phyloP scores from a whole-genome alignment of 2,797 vertebrate genomes.

The Hoplostethus mediterraneus region DNA sequence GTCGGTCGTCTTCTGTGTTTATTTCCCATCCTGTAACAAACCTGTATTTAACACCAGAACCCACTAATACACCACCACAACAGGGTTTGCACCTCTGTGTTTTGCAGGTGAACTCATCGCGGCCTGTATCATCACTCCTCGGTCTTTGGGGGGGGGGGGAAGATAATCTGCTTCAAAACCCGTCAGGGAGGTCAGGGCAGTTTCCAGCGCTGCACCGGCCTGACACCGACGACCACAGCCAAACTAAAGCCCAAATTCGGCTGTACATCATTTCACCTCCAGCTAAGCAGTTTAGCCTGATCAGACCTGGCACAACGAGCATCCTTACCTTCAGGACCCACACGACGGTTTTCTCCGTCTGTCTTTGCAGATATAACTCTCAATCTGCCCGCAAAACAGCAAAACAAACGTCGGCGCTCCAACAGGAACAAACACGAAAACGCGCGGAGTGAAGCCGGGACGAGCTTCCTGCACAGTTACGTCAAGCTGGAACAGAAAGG shows the following conservation, averaged over 20 bases:
- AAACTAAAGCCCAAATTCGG: conserved; percentile 64
- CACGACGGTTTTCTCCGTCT: conserved; percentile 65
- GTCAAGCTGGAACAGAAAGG: background rate
- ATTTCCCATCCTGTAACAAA: no score
- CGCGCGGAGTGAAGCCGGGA: conserved; percentile 25
- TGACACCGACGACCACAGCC: conserved; percentile 51
- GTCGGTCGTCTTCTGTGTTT: no score
- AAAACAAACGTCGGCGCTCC: conserved; percentile 29
- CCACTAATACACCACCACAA: no score
- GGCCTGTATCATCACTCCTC: background rate
- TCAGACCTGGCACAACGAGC: conserved; percentile 78
- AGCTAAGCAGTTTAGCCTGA: conserved; percentile 74
- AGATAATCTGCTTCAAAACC: conserved; percentile 24
- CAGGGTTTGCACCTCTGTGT: no score
- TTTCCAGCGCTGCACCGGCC: conserved; percentile 55
- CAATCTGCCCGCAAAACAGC: conserved; percentile 61
- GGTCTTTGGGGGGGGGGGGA: background rate
- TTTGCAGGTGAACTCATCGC: no score
- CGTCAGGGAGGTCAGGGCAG: conserved; percentile 38
- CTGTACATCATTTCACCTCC: conserved; percentile 58
- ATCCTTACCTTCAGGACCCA: conserved; percentile 74
- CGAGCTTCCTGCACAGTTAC: conserved; percentile 28
- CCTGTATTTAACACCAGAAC: no score
- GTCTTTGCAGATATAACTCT: conserved; percentile 79
- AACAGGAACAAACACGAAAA: conserved; percentile 42